A percentile compares a stretch with the other conserved stretches of the same genome.
Evolutionary conservation across 2,113 vertebrate genomes (phyloP).

Genomic region (Columbina picui): DNA sequence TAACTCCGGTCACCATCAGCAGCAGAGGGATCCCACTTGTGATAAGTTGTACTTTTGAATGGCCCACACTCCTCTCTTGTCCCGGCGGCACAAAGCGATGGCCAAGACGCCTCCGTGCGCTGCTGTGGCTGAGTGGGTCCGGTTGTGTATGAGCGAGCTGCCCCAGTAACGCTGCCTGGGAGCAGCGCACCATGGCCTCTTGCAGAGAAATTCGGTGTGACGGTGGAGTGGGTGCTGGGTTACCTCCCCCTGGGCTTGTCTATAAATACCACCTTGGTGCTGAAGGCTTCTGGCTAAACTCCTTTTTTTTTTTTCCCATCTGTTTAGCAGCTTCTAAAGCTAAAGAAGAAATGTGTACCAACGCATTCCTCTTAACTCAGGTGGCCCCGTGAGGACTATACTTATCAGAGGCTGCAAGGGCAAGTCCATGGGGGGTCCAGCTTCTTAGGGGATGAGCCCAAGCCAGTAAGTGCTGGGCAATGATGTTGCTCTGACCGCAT

Average conservation of each 20-base stretch:
- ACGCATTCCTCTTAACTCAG: neutral
- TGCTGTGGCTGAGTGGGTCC: neutral
- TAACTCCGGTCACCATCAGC: neutral
- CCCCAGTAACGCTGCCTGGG: neutral
- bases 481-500: neutral
- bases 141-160: neutral
- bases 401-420: neutral
- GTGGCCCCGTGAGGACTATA: neutral
- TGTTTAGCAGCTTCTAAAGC: neutral
- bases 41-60: fast-evolving
- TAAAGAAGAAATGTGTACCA: neutral
- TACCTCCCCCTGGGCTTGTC: neutral
- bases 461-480: neutral
- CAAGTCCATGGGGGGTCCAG: neutral
- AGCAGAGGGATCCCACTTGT: neutral
- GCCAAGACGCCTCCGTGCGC: neutral
- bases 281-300: neutral
- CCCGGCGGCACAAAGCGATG: neutral
- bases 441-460: neutral
- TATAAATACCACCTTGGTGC: neutral
- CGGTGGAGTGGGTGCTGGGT: neutral
- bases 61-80: neutral
- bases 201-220: neutral
- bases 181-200: neutral
- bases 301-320: neutral